Base-by-base conservation (phyloP, 2,888 invertebrate genomes). In the Listrodromus nycthemerus region DNA sequence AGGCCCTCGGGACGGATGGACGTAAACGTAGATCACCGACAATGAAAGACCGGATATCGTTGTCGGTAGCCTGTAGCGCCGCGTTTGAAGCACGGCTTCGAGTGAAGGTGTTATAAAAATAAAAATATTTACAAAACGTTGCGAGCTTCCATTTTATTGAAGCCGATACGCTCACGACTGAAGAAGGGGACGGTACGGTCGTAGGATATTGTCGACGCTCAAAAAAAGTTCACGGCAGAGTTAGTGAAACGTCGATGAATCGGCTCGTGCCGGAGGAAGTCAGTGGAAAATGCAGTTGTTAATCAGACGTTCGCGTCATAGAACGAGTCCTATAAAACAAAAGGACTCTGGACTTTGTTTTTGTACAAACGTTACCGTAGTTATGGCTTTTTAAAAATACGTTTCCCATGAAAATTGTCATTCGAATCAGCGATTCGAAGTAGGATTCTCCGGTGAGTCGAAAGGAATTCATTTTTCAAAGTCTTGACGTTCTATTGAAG, bases 31-130 rank as follows among this genome's bases (percentile, higher is more conserved):
- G 89, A 91, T 92, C 92, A 91, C 88, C 88, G 85, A 69, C 87
- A 82, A 91, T 91, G 89, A 84, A 82, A 74, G 83, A 55, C 88
- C 88, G 91, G 91, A 89, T 90, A 91, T 88, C 88, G 91, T n/a
- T 91, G 91, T 91, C 91, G 91, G 90, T 90, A 88, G 88, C 90
- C 90, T 89, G 89, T 90, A 88, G 89, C 86, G 87, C 82, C 84
- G 85, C 83, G 74, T 79, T 83, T 80, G 86, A 86, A 86, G 87
- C 87, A 88, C 86, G 78, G 85, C 83, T 86, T 75, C 16, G 19
- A 58, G 30, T 48, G 50, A 21, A 41, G 27, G 55, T 74, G 65
- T 81, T 78, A 78, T 65, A 81, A 16, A 45, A 41, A 41, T 41
- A 41, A 41, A 41, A 41, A 41, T 13, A 41, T 13, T 0, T 5